Evolutionary conservation across 2,113 vertebrate genomes (phyloP), one percentile per base, ranked within the genome.

Genomic region (Dissostichus mawsoni): DNA sequence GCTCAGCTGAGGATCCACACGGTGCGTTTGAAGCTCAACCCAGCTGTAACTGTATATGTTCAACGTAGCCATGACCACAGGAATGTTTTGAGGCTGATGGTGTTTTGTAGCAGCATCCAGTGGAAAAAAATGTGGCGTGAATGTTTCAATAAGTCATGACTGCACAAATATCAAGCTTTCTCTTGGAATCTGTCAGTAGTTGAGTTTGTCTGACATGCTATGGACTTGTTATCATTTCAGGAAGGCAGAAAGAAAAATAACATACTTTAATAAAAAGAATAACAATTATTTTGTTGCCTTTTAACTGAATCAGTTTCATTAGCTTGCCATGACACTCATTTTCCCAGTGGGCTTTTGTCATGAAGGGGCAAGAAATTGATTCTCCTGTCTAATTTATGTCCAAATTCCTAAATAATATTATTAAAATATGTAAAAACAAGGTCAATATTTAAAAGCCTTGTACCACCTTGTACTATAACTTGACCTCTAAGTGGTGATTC

Each of bases 131-230:
- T 87, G 73, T 79, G 73, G 70, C 55, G 36, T 57, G 58, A 86
- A 85, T 73, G 57, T 87, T 83, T 80, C 13, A 83, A 82, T 87
- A 87, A 80, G 58, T 62, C 67, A 62, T 78, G 58, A 77, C 58
- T 90, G 69, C 81, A 93, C 78, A 90, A 87, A 90, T 84, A 78
- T 66, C 84, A 13, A 74, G 64, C 66, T 61, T 75, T 69, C 77
- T 83, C 41, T 79, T 70, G 73, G 74, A 76, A 55, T 57, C 44
- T 84, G 70, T 84, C 68, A 80, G 20, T 69, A 18, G 48, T 70
- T 62, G 66, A 20, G 48, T 68, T 62, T 53, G 53, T 82, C 61
- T 81, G 81, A 80, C 73, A 81, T 87, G 20, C 33, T 74, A 16
- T 4, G 47, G 41, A 78, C 18, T 74, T 63, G 53, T 76, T 78